phyloP scores from a whole-genome alignment of 1,140 invertebrate species.

The Mycetomoellerius zeteki region DNA sequence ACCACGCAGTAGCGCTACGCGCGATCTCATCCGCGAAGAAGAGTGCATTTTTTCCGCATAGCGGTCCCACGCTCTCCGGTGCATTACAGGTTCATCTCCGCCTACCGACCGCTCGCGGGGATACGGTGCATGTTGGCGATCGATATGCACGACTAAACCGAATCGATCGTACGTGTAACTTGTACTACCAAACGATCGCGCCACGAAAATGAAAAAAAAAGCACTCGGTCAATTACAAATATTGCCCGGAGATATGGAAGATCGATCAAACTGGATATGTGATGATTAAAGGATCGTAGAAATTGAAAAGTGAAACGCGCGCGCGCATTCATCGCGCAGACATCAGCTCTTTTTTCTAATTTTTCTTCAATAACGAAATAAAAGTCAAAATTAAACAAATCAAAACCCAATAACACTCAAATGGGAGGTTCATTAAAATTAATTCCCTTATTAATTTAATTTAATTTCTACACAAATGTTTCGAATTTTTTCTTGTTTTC shows the following conservation, averaged over 20 bases:
- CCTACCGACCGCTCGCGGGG: constrained; percentile 73
- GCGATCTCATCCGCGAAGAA: constrained; percentile 54
- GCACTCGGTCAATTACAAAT: constrained; percentile 30
- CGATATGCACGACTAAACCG: constrained; percentile 64
- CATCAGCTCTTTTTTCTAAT: background rate
- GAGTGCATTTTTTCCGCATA: constrained; percentile 57
- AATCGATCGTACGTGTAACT: constrained; percentile 51
- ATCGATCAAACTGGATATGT: background rate
- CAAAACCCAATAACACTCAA: background rate
- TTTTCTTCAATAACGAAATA: background rate
- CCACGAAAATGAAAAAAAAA: constrained; percentile 5
- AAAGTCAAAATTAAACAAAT: background rate
- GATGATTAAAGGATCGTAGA: constrained; percentile 6
- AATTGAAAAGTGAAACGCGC: constrained; percentile 2
- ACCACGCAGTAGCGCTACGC: constrained; percentile 30
- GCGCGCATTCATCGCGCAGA: too few species aligned
- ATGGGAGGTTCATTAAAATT: background rate
- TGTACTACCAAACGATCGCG: constrained; percentile 23
- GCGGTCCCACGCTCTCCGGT: constrained; percentile 77
- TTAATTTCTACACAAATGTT: background rate
- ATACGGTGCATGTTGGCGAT: constrained; percentile 67
- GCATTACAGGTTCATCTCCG: constrained; percentile 78
- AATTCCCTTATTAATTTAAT: background rate
- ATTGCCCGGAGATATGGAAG: background rate
- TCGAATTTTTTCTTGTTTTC: background rate